Conservation (phyloP, 2,888 invertebrate species). For the Apotomis betuletana region DNA sequence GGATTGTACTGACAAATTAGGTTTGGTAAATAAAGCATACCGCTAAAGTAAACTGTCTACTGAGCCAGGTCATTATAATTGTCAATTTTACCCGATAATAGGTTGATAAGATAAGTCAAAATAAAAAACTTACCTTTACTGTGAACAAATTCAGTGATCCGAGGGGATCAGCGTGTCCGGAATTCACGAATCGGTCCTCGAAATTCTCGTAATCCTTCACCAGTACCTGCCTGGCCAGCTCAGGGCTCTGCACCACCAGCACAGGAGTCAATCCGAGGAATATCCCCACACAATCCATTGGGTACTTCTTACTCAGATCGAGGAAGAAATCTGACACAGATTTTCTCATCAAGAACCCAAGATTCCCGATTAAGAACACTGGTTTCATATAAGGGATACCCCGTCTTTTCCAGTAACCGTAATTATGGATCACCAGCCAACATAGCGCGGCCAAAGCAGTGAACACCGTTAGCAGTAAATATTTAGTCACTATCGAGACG, state of each 20-base stretch:
- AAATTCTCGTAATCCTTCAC: slow-evolving; percentile 64
- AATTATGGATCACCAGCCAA: slow-evolving; percentile 52
- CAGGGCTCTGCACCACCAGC: slow-evolving; percentile 64
- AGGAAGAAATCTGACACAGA: slow-evolving; percentile 61
- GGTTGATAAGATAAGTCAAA: background rate
- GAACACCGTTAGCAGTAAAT: slow-evolving; percentile 22
- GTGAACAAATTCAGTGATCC: slow-evolving; percentile 69
- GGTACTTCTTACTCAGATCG: slow-evolving; percentile 55
- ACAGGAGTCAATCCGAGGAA: slow-evolving; percentile 63
- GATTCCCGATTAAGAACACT: slow-evolving; percentile 58
- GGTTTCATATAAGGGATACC: slow-evolving; percentile 65
- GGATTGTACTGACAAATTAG: too few relatives aligned
- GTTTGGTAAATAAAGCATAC: too few relatives aligned
- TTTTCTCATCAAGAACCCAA: slow-evolving; percentile 63
- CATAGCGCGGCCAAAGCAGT: slow-evolving; percentile 51
- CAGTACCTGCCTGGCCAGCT: slow-evolving; percentile 61
- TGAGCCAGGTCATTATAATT: too few relatives aligned
- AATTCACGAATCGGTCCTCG: slow-evolving; percentile 59
- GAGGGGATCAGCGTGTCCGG: slow-evolving; percentile 61
- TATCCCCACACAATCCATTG: slow-evolving; percentile 62
- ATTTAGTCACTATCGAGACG: slow-evolving; percentile 30
- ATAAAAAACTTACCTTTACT: slow-evolving; percentile 56
- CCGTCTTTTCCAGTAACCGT: slow-evolving; percentile 68
- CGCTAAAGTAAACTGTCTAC: background rate
- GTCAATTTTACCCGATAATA: too few relatives aligned